Base-by-base conservation (phyloP, 2,888 invertebrate species). In the Stenchaetothrips biformis region DNA sequence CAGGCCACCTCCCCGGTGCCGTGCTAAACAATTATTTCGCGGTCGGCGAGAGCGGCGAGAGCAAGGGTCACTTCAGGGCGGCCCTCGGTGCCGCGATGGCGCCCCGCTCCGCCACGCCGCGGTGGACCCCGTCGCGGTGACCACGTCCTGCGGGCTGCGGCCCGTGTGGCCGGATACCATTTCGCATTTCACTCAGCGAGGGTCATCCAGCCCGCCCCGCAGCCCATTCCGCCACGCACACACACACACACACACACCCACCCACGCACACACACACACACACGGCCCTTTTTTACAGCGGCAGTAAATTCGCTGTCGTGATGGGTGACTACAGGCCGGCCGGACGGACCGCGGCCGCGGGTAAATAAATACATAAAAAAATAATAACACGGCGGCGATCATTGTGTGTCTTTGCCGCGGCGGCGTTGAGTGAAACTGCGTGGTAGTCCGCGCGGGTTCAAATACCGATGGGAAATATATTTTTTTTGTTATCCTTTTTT, bases 331-430 rank as follows among this genome's bases (percentile, higher is more conserved):
- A 78, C 82, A 80, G 82, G 82, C 82, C 84, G 81, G 82, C 83
- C 81, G 82, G 82, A 82, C 83, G 83, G 84, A 82, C 82, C 83
- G 83, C 84, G 84, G 84, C 84, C n/a, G 83, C 83, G 83, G 82
- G 83, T 4, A 53, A 53, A 53, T 4, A 18, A 53, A 53, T 53
- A 53, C 13, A 9, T 9, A 53, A 53, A 18, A 53, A 53, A 53
- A 13, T 18, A 53, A 53, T 53, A 53, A 53, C 18, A 13, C 13
- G 18, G 37, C 1, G 13, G 9, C 53, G 53, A 18, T 7, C 13
- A 53, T 13, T 53, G 13, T 53, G 81, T 82, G 83, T 82, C 82
- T 82, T 81, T 79, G 80, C 78, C 80, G 79, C 80, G 62, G 79
- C 79, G 81, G 74, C 80, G 81, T 79, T 67, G 81, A 79, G 80